Percentiles rank a stretch among this genome's conserved stretches.
These are phyloP conservation scores for Todus mexicanus DNA, from an alignment of 2,797 vertebrate species.

Conservation along the genomic window DNA sequence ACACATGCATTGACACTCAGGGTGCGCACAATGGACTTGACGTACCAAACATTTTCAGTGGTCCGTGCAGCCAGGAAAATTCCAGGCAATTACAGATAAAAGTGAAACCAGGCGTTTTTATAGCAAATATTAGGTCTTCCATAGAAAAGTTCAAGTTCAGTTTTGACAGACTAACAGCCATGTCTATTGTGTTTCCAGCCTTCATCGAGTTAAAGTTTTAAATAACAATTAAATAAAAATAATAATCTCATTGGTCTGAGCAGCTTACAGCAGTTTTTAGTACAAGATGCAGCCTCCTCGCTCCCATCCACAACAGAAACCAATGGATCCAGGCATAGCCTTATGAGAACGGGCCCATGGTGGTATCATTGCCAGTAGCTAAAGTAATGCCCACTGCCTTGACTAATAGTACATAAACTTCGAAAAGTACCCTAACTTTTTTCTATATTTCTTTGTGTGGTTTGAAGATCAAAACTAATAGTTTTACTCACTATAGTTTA, in stretches of 20 bases:
- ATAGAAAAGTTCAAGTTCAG: neutral
- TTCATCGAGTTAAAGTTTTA: neutral
- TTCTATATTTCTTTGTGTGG: neutral
- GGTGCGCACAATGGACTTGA: neutral
- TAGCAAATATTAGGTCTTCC: neutral
- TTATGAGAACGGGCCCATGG: accelerated
- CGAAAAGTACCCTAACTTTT: neutral
- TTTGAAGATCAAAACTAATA: neutral
- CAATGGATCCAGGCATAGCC: neutral
- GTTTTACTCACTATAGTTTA: neutral
- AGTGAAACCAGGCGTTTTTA: neutral
- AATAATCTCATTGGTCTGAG: neutral
- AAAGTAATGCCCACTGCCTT: neutral
- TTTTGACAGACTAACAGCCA: neutral
- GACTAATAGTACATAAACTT: neutral
- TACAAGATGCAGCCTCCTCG: neutral
- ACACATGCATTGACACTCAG: neutral
- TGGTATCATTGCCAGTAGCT: neutral
- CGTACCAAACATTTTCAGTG: accelerated
- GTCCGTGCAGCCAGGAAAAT: neutral
- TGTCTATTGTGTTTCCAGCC: neutral
- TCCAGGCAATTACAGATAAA: neutral
- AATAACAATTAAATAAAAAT: neutral
- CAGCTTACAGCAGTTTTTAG: neutral
- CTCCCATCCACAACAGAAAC: neutral